Evolutionary conservation across 64 coral and sea anemone species (phyloP), one percentile per base, ranked within the genome.

Genomic region (Acropora tenuis): DNA sequence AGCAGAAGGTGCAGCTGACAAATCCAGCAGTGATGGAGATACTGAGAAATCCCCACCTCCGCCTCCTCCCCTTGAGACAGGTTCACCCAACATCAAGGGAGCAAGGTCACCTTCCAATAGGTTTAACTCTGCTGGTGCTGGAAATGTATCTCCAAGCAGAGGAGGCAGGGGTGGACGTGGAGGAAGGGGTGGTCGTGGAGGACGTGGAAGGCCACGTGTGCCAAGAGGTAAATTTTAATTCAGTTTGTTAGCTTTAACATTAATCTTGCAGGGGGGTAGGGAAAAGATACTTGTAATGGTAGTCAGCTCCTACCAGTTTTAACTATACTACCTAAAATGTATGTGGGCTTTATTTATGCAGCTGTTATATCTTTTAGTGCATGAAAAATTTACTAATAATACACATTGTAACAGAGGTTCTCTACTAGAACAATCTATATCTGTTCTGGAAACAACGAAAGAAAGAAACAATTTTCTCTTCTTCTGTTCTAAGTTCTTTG

Each of bases 151-250:
- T 8, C 81, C 81, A 78, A 80, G 73, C 43, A 89, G 95, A 57
- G 95, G 95, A 10, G 92, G 95, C 1, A 68, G 95, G 68, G 95
- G 95, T 71, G 82, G 95, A 60, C 80, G 95, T 72, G 95, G 95
- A 57, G 68, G 92, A 8, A 77, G 90, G 71, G 90, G 90, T 18
- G 75, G 90, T 43, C 79, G 95, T n/a, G 87, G 95, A 48, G 95
- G 95, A 15, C 79, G 92, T 13, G 95, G 95, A 47, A 80, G 95
- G 73, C 91, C 88, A 72, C 82, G 95, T 55, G 91, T 92, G 45
- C 95, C 95, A 5, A 84, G 95, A 94, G 95, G 95, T 97, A 30
- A 90, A 44, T 5, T 15, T 44, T 0, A 30, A 20, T 57, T 3
- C 1, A 2, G 11, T 63, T 63, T 11, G 2, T 63, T 3, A 12